Conservation (phyloP, 1,140 invertebrate genomes). For the Rhizoglyphus robini region DNA sequence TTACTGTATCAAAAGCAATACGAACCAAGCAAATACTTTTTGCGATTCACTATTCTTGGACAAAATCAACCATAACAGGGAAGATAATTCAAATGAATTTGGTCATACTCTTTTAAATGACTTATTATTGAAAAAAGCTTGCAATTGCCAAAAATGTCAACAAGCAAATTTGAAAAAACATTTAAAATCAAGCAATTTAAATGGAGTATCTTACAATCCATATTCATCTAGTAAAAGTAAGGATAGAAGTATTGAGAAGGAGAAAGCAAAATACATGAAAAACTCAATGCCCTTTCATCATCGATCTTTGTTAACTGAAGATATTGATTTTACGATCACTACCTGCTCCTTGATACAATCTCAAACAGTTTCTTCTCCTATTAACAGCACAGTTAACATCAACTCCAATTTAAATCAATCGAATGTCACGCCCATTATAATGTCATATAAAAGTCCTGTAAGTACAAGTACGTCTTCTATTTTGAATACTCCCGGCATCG, state of each 20-base stretch:
- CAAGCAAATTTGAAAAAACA: background rate
- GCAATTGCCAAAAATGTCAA: constrained; percentile 5
- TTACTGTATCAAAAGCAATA: constrained; percentile 4
- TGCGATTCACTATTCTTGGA: background rate
- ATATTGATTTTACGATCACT: background rate
- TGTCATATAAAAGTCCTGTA: constrained; percentile 21
- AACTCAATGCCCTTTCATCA: constrained; percentile 11
- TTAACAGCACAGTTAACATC: background rate
- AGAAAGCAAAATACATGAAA: background rate
- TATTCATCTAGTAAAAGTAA: background rate
- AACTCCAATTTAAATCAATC: background rate
- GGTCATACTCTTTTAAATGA: background rate
- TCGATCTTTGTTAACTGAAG: background rate
- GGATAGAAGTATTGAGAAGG: background rate
- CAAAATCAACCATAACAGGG: background rate
- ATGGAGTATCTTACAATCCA: background rate
- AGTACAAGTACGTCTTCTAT: background rate
- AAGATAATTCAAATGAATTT: background rate
- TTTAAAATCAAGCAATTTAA: constrained; percentile 4
- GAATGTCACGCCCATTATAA: background rate
- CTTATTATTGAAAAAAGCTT: background rate
- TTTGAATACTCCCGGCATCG: constrained; percentile 1
- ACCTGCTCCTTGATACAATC: constrained; percentile 4
- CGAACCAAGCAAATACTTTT: background rate
- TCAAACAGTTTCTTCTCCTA: background rate